A percentile compares a stretch with the other conserved stretches of the same genome.
phyloP scores from a whole-genome alignment of 2,888 invertebrate genomes.

The Cheilosia grossa region DNA sequence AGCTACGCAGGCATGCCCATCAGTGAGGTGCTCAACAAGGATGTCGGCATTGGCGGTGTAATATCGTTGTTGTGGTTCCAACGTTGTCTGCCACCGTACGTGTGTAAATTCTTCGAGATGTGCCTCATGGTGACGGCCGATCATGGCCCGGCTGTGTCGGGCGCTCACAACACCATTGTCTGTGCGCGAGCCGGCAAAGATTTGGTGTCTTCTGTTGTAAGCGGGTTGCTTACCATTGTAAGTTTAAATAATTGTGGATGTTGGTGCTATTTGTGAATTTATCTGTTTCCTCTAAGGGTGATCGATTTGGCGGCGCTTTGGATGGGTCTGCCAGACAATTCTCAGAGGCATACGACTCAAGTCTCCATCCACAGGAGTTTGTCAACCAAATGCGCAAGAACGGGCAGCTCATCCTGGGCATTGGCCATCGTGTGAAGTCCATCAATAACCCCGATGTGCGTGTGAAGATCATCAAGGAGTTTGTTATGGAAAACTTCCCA shows the following conservation, averaged over 20 bases:
- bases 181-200: conserved; percentile 99
- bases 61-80: conserved; percentile 99
- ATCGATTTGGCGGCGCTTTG: conserved; percentile 98
- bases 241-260: conserved; percentile 81
- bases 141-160: conserved; percentile 99
- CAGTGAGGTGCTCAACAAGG: conserved; percentile 94
- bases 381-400: conserved; percentile 98
- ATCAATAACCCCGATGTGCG: conserved; percentile 99
- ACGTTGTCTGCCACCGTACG: conserved; percentile 95
- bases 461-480: conserved; percentile 98
- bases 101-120: conserved; percentile 99
- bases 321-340: conserved; percentile 99
- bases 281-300: conserved; percentile 87
- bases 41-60: conserved; percentile 98
- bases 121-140: conserved; percentile 99
- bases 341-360: conserved; percentile 97
- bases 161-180: conserved; percentile 99
- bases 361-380: conserved; percentile 98
- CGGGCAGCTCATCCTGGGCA: conserved; percentile 99
- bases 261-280: neutral
- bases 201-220: conserved; percentile 97
- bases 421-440: conserved; percentile 95
- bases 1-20: conserved; percentile 97
- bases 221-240: conserved; percentile 98
- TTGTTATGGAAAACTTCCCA: conserved; percentile 96